Conservation (phyloP, 2,797 vertebrate genomes). For the Amphiprion clarkii region DNA sequence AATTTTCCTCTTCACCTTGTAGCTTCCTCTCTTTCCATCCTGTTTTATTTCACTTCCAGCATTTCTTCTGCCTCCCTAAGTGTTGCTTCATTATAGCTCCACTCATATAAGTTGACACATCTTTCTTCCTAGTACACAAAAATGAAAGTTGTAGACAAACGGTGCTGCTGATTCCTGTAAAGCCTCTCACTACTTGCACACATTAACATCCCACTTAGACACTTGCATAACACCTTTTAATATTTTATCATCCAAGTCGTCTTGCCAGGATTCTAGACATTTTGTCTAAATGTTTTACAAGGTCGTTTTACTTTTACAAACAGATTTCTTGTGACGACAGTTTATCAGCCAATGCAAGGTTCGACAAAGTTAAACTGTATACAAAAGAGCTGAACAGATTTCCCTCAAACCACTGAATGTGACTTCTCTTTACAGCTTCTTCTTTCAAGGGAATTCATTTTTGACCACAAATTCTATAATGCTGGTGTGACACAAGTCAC, state of each 20-base stretch:
- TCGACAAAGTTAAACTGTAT: too few relatives aligned
- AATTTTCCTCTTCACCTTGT: conserved; percentile 40
- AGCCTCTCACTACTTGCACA: conserved; percentile 1
- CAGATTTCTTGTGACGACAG: not conserved
- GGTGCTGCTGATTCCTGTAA: conserved; percentile 1
- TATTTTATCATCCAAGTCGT: conserved; percentile 19
- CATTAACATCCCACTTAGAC: conserved; percentile 11
- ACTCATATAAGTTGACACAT: not conserved
- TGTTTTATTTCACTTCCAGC: conserved; percentile 6
- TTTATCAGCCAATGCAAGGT: not conserved
- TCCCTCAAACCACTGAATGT: too few relatives aligned
- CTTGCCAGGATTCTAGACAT: not conserved
- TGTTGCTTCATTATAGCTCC: not conserved
- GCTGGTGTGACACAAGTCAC: not conserved
- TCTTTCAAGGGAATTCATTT: not conserved
- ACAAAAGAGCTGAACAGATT: not conserved
- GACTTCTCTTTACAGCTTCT: too few relatives aligned
- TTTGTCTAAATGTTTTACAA: not conserved
- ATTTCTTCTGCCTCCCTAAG: not conserved
- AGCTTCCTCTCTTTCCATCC: not conserved
- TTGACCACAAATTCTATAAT: not conserved
- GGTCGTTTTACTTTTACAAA: not conserved
- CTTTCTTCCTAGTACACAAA: conserved; percentile 8
- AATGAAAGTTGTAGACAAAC: not conserved
- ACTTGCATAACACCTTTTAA: conserved; percentile 23